These are phyloP conservation scores for Apodemus speciosus DNA, from an alignment of 2,113 vertebrate genomes.

Conservation along the genomic window DNA sequence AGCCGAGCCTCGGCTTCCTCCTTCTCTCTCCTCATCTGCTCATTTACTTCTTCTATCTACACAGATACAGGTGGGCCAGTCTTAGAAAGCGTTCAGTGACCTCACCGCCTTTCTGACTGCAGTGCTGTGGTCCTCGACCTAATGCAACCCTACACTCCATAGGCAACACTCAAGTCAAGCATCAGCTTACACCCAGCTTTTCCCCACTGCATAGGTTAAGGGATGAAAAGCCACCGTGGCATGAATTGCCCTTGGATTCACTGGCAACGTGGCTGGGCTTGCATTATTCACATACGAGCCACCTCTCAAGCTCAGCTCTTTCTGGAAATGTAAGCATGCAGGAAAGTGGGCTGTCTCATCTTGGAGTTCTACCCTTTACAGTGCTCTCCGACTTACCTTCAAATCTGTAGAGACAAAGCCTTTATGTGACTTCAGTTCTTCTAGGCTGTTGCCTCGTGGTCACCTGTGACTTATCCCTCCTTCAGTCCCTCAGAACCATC, in stretches of 20 bases:
- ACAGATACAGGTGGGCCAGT: slow-evolving; percentile 60
- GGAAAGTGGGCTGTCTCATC: background rate
- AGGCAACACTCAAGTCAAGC: background rate
- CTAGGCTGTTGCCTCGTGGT: background rate
- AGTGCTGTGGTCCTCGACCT: background rate
- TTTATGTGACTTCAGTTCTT: background rate
- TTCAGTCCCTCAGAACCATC: background rate
- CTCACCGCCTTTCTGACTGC: background rate
- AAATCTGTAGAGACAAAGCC: background rate
- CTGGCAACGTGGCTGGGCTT: background rate
- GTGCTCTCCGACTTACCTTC: background rate
- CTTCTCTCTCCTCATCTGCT: slow-evolving; percentile 92
- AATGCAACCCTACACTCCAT: background rate
- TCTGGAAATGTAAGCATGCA: background rate
- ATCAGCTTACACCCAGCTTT: background rate
- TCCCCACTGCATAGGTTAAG: background rate
- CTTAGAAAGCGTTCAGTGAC: background rate
- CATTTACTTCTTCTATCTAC: slow-evolving; percentile 96
- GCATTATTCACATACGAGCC: background rate
- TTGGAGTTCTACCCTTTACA: background rate
- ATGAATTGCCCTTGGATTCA: background rate
- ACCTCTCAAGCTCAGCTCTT: background rate
- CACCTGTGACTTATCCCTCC: background rate
- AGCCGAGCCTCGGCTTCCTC: slow-evolving; percentile 94
- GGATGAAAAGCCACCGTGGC: background rate